Conservation (phyloP, 2,113 vertebrate species). For the Nothocercus julius region DNA sequence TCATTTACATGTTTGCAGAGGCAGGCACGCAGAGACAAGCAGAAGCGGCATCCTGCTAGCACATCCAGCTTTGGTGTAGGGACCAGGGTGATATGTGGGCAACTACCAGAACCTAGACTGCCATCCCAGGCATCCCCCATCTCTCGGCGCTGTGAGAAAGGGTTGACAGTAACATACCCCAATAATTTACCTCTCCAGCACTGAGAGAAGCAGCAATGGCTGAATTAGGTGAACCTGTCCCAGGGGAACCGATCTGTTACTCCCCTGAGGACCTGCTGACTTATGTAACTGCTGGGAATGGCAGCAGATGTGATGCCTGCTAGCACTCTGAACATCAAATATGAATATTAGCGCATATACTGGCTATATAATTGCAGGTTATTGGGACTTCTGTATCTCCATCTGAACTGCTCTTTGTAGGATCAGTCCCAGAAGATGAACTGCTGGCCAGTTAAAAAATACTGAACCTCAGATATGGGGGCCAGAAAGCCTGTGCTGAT, state of each 20-base stretch:
- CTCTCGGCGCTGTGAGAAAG: neutral
- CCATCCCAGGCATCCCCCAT: neutral
- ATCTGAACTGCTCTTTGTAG: neutral
- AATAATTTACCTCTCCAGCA: too few species aligned
- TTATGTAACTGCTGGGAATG: neutral
- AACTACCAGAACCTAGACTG: neutral
- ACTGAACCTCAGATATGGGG: neutral
- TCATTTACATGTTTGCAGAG: neutral
- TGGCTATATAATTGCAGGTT: neutral
- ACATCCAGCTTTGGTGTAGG: accelerated
- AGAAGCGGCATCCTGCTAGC: neutral
- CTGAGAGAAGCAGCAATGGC: neutral
- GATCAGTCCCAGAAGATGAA: neutral
- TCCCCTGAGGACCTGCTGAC: neutral
- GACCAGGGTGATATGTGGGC: accelerated
- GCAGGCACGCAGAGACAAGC: accelerated
- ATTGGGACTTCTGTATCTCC: neutral
- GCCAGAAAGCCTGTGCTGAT: neutral
- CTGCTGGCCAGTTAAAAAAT: neutral
- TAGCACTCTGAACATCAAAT: neutral
- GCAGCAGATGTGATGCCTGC: neutral
- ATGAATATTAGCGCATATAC: accelerated
- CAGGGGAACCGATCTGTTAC: neutral
- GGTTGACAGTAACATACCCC: neutral
- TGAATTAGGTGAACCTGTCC: neutral